A percentile compares a stretch with the other conserved stretches of the same genome.
phyloP scores from a whole-genome alignment of 2,113 vertebrate genomes.

The Pelusios castaneus region DNA sequence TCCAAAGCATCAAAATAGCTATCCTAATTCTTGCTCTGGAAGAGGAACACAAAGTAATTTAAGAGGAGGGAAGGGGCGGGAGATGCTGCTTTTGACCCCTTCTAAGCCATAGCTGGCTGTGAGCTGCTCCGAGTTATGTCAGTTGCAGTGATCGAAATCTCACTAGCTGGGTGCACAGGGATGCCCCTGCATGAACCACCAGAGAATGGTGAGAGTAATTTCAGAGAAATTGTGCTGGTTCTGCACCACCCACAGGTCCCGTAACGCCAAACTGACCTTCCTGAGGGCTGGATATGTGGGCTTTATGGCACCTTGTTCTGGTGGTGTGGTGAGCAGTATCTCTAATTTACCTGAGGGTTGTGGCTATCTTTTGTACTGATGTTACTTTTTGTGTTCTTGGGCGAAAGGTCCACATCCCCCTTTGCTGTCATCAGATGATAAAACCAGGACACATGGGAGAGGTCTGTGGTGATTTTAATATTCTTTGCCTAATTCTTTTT shows the following conservation, averaged over 20 bases:
- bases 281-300: background rate
- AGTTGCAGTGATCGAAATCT: background rate
- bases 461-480: background rate
- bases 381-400: background rate
- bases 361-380: background rate
- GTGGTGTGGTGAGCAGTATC: background rate
- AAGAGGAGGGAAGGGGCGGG: background rate
- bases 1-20: background rate
- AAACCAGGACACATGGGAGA: background rate
- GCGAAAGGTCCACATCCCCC: background rate
- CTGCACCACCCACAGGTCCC: background rate
- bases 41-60: background rate
- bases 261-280: background rate
- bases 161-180: too few species aligned
- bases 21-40: background rate
- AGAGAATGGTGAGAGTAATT: background rate
- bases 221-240: background rate
- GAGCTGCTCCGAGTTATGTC: background rate
- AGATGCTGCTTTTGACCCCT: background rate
- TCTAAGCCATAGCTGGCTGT: background rate
- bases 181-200: too few species aligned
- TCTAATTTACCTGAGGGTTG: background rate
- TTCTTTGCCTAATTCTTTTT: constrained; percentile 5
- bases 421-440: background rate
- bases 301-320: background rate